Evolutionary conservation across 2,888 invertebrate genomes (phyloP), one percentile per base, ranked within the genome.

Genomic region (Galeopsomyia nigrocyanea): DNA sequence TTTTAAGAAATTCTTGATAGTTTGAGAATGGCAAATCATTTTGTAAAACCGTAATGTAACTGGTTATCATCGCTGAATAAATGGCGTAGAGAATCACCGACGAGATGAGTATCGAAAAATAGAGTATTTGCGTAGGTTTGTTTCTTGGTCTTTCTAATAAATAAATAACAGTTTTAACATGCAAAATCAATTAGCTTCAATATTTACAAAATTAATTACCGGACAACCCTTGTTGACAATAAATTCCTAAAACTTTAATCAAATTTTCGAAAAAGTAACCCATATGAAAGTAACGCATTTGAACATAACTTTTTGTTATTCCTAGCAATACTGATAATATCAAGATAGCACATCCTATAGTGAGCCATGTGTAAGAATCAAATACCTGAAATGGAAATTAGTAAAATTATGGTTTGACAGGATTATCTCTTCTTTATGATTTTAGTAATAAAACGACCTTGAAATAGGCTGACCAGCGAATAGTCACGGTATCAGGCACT

Each of bases 1-100:
- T 14, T 19, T 68, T 3, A 1, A 55, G 47, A 47, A 68, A 61
- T 47, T 61, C 68, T 3, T 53, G 17, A 16, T 61, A 68, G 13
- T n/a, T 61, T 2, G 61, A 53, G 53, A 68, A 61, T 14, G 68
- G 68, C 26, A 68, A 26, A 26, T 2, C 14, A 6, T 21, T 13
- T 3, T 31, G 39, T 26, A 68, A 26, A 22, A 68, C 55, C 13
- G 68, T 17, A 1, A 68, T 61, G 22, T 68, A 60, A 19, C 61
- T 61, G 6, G 61, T 61, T 55, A 68, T 68, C 14, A 47, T 17
- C 14, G 68, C 68, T 17, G 61, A 39, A 14, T 68, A 68, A 46
- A 68, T 21, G 17, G 46, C 19, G n/a, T 61, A 55, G 46, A 68
- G 47, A 17, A 68, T 55, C 2, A 60, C 3, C n/a, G 68, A 53